Evolutionary conservation across 2,888 invertebrate species (phyloP).

Genomic region (Nematopogon swammerdamellus): DNA sequence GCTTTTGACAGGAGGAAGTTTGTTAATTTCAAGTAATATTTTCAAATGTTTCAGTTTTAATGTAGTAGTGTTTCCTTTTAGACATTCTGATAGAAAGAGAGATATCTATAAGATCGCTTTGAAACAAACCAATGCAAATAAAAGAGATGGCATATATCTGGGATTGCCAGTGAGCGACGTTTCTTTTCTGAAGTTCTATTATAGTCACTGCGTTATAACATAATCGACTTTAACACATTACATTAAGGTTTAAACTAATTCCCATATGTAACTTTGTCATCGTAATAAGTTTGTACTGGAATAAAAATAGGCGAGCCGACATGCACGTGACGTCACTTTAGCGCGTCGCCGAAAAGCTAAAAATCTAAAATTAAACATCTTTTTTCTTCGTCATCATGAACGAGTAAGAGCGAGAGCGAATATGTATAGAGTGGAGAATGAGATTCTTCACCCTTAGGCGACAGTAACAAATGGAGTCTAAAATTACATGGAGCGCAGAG

Average conservation of each 20-base stretch:
- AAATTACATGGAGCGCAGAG: not conserved
- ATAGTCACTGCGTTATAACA: too few species aligned
- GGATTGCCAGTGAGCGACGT: too few species aligned
- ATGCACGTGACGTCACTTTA: not conserved
- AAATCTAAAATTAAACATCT: not conserved
- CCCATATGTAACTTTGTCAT: not conserved
- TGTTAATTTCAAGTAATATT: too few species aligned
- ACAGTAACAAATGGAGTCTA: not conserved
- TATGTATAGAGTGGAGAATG: too few species aligned
- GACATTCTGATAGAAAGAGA: too few species aligned
- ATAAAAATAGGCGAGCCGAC: not conserved
- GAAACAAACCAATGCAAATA: too few species aligned
- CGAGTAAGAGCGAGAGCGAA: not conserved
- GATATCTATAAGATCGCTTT: too few species aligned
- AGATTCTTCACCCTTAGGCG: not conserved
- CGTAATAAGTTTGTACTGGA: not conserved
- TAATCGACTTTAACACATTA: conserved; percentile 22
- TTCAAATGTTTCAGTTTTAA: too few species aligned
- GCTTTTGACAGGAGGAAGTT: too few species aligned
- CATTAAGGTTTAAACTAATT: conserved; percentile 24
- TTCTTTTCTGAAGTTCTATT: too few species aligned
- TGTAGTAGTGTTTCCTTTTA: too few species aligned
- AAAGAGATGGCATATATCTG: too few species aligned
- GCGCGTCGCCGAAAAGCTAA: not conserved
- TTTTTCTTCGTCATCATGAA: not conserved